Base-by-base conservation (phyloP, 1,140 invertebrate genomes). In the Drosophila kepulauana region DNA sequence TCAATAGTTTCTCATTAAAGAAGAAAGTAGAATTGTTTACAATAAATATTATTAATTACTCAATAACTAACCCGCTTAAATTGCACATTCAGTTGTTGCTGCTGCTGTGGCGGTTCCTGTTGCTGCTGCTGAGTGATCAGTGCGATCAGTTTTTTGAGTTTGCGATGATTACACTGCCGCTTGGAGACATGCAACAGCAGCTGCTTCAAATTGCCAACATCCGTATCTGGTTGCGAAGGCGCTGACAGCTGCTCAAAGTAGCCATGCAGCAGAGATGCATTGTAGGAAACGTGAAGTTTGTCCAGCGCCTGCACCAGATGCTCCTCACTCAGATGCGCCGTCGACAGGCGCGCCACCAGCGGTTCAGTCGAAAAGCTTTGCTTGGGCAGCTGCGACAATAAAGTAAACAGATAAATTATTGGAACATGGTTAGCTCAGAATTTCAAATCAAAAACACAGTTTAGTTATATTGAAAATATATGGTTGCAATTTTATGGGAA, bases 271-370 rank as follows among this genome's bases (percentile, higher is more conserved):
- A 82, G 64, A 7, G 80, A 66, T 48, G 72, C 72, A 52, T 92
- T 85, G 59, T 91, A 92, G 51, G 82, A 58, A 48, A 92, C 72
- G 57, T 91, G 71, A 71, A 92, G 76, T 70, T 89, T 82, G 54
- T 92, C 87, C 65, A 92, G 79, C 61, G 91, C 86, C 77, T 91
- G 86, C 81, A 89, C 75, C 81, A 92, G 67, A 57, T 81, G 71
- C 52, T 82, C 77, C 75, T 89, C 84, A 61, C 82, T 88, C 49
- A 76, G 63, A 56, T 91, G 71, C 59, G 76, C 66, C 30, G 91
- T 91, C 25, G 86, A 66, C 30, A 92, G 75, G 16, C 71, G 78
- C 30, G 63, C 75, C 56, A 78, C 78, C 61, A 71, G 75, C 51
- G 81, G 75, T 69, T 88, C 82, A 74, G 77, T 81, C 73, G 76